A percentile compares a stretch with the other conserved stretches of the same genome.
Evolutionary conservation across 2,797 vertebrate genomes (phyloP).

Genomic region (Sebastes kiyomatsui): DNA sequence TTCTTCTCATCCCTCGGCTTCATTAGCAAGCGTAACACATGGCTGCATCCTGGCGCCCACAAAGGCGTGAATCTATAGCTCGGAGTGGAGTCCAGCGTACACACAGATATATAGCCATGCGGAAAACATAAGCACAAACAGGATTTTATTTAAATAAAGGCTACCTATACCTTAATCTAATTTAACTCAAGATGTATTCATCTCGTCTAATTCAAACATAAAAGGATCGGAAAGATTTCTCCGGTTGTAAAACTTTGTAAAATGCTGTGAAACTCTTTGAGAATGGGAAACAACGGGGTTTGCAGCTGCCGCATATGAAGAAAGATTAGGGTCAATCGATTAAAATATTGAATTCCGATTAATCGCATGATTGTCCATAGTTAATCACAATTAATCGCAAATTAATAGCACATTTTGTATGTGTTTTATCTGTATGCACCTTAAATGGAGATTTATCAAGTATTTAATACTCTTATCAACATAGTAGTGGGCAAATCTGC

Average conservation of each 20-base stretch:
- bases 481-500: no score
- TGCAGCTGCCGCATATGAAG: neutral
- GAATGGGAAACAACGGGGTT: neutral
- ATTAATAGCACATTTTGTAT: neutral
- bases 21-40: constrained; percentile 75
- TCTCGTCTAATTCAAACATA: constrained; percentile 19
- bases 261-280: neutral
- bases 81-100: constrained; percentile 37
- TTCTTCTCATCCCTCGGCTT: constrained; percentile 67
- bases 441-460: no score
- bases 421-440: no score
- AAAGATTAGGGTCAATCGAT: no score
- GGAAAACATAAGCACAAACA: neutral
- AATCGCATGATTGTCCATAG: no score
- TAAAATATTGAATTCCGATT: no score
- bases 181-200: constrained; percentile 3
- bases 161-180: constrained; percentile 9
- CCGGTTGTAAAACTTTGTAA: neutral
- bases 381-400: neutral
- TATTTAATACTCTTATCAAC: no score
- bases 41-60: constrained; percentile 43
- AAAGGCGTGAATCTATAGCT: constrained; percentile 62
- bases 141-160: constrained; percentile 30
- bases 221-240: constrained; percentile 4
- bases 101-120: neutral